Evolutionary conservation across 2,113 vertebrate species (phyloP), one percentile per base, ranked within the genome.

Genomic region (Phalacrocorax pelagicus): DNA sequence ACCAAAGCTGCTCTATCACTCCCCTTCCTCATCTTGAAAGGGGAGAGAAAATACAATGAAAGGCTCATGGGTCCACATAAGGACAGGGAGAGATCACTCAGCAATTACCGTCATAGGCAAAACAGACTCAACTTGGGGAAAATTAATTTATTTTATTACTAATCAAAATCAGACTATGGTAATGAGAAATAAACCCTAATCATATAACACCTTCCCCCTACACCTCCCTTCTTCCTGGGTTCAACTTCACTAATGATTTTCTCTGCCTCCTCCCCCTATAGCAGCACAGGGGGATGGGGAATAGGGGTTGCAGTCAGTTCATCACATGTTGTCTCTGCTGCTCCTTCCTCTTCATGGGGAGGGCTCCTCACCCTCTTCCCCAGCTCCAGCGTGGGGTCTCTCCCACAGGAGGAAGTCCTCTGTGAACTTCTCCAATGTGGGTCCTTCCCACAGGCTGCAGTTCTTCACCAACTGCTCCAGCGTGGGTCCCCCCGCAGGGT

Each of bases 211-310:
- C 5, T 49, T 66, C 8, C 2, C 1, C 11, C 27, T 13, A 42
- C 10, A 6, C 15, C 26, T 44, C 40, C 5, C 6, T 67, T 85
- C 24, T 77, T 54, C 38, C 30, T 2, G 2, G 47, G 22, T 24
- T 70, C 12, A 77, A 2, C 2, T 11, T 22, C 22, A 44, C 2
- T 44, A 13, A 9, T 2, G 32, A 4, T 24, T 86, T 75, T 65
- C 46, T 54, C 38, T 59, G 3, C 26, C 6, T 58, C 15, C 11
- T 36, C 23, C 36, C 10, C 18, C 3, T 10, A 44, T 1, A 26
- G 22, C 2, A 1, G 17, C 16, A 2, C 17, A 38, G 34, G 6
- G 21, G 8, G 20, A 74, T 2, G 2, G 24, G 34, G 22, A 47
- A 55, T 55, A 34, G 34, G 22, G 40, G 11, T 17, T 47, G 27